Percentiles rank a stretch among this genome's conserved stretches.
Evolutionary conservation across 2,888 invertebrate genomes (phyloP).

Genomic region (Drosophila atroscutellata): DNA sequence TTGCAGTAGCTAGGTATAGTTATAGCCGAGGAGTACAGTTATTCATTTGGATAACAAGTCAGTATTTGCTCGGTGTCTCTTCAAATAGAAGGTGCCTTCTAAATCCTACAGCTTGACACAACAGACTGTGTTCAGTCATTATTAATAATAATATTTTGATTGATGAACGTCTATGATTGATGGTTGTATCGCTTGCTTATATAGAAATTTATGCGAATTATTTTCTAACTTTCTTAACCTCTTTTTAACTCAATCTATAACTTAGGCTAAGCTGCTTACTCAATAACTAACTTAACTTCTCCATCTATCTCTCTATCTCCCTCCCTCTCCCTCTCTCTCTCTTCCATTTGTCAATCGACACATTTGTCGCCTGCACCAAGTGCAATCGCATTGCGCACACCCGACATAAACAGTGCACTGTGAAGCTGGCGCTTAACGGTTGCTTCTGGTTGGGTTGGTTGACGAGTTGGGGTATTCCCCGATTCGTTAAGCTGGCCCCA

Average conservation of each 20-base stretch:
- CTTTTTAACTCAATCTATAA: background rate
- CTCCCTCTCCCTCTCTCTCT: background rate
- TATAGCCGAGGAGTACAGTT: background rate
- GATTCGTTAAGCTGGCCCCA: constrained; percentile 69
- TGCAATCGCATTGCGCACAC: constrained; percentile 8
- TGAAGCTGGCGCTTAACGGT: constrained; percentile 21
- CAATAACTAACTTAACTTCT: too few relatives aligned
- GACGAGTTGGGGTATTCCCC: constrained; percentile 46
- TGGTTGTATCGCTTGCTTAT: background rate
- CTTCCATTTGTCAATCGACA: background rate
- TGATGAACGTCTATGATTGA: background rate
- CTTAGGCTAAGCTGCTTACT: background rate
- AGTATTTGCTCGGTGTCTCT: background rate
- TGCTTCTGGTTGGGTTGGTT: constrained; percentile 16
- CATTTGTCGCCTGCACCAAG: constrained; percentile 31
- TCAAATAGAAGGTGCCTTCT: background rate
- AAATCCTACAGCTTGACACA: background rate
- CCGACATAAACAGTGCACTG: constrained; percentile 19
- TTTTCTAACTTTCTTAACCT: background rate
- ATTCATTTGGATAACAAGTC: background rate
- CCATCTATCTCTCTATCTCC: background rate
- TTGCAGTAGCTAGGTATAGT: too few relatives aligned
- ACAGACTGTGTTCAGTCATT: background rate
- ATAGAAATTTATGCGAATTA: background rate
- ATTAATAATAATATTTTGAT: background rate